Evolutionary conservation across 2,113 vertebrate species (phyloP), one percentile per base, ranked within the genome.

Genomic region (Rhabdornis inornatus): DNA sequence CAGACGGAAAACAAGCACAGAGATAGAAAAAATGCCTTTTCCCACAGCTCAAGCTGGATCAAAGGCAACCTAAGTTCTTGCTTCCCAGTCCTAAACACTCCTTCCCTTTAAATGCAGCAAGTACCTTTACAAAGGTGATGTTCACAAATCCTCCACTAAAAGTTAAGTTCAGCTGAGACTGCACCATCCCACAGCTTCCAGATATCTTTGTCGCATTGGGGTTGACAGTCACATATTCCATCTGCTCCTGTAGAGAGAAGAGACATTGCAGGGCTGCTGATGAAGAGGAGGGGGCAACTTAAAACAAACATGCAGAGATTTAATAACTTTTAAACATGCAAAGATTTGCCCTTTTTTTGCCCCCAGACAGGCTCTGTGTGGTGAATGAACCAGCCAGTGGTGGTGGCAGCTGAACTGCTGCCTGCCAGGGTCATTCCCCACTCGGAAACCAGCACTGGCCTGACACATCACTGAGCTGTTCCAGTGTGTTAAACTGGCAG

Each of bases 121-220:
- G 97, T 98, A 99, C 99, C 98, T 99, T 98, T 55, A 31, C 95
- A 95, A 99, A 99, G 17, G 37, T 97, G 94, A 99, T 92, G 89
- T 97, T 96, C 89, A 99, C 92, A 94, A 96, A 97, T 83, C 98
- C 98, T 4, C 90, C 92, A 4, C 82, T 94, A 94, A 99, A 98
- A 6, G 90, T 96, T 79, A 99, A 76, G 28, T 95, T 98, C 31
- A 99, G 94, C 30, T 97, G 59, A 25, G 98, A 96, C 9, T 53
- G 75, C 24, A 35, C 30, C 7, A 24, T 57, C 13, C 77, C 91
- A 88, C 99, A 99, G 76, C 75, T 94, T 37, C 99, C 99, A 9
- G 71, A 94, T 12, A 37, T 53, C 6, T 13, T 22, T 5, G 98
- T 98, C 1, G 10, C 18, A 2, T 96, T 96, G 20, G 99, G 98